A percentile compares a stretch with the other conserved stretches of the same genome.
Conservation (phyloP, 2,113 vertebrate species). For the Ageneiosus marmoratus region DNA sequence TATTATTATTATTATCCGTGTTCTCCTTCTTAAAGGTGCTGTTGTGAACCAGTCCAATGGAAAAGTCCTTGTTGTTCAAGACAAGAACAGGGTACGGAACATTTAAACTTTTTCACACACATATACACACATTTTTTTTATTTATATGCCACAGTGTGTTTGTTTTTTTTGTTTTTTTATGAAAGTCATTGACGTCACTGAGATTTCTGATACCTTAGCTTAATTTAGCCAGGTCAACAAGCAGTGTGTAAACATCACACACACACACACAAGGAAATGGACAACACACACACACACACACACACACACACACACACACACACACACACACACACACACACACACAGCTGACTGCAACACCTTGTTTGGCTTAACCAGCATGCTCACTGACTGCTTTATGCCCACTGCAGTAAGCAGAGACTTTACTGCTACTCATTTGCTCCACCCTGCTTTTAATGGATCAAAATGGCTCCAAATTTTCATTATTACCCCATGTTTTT, state of each 20-base stretch:
- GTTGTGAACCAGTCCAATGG: constrained; percentile 84
- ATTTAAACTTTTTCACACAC: background rate
- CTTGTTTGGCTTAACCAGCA: constrained; percentile 18
- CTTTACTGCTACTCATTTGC: background rate
- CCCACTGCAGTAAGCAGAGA: background rate
- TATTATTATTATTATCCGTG: background rate
- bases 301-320: background rate
- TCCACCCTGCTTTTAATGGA: background rate
- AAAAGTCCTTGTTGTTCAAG: constrained; percentile 91
- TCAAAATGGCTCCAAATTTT: background rate
- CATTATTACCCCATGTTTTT: background rate
- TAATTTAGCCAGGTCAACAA: constrained; percentile 9
- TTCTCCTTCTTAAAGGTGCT: constrained; percentile 75
- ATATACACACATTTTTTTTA: background rate
- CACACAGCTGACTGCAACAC: constrained; percentile 14
- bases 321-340: background rate
- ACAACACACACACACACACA: constrained; percentile 4
- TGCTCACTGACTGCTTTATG: background rate
- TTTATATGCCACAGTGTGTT: background rate
- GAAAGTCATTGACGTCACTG: background rate
- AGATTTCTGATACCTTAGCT: constrained; percentile 1
- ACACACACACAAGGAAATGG: background rate
- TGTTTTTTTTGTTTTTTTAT: too few species aligned
- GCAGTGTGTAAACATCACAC: constrained; percentile 15
- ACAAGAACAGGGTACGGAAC: constrained; percentile 83